Percentiles rank a stretch among this genome's conserved stretches.
Conservation (phyloP, 2,797 vertebrate genomes). For the Anguilla obscura region DNA sequence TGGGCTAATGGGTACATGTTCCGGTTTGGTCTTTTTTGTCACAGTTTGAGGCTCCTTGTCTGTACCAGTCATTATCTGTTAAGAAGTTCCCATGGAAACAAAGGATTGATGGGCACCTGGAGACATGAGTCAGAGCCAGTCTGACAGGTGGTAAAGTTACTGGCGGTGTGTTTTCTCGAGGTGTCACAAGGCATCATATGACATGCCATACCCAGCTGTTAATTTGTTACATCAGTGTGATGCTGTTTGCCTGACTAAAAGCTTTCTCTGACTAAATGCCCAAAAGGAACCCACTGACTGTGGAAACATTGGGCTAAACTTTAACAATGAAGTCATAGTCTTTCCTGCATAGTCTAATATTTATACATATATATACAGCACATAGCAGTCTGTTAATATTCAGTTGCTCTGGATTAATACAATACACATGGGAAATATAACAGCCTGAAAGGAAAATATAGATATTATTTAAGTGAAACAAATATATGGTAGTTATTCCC, state of each 20-base stretch:
- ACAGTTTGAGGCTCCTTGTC: neutral
- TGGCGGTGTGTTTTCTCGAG: neutral
- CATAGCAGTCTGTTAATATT: too few species aligned
- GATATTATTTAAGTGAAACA: too few species aligned
- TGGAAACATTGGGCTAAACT: neutral
- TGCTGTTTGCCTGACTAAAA: neutral
- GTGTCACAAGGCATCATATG: neutral
- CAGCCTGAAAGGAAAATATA: too few species aligned
- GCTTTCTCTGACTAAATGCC: neutral
- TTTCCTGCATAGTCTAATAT: too few species aligned
- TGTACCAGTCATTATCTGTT: conserved; percentile 19
- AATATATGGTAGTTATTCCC: too few species aligned
- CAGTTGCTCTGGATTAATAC: too few species aligned
- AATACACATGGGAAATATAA: too few species aligned
- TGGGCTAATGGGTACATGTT: neutral
- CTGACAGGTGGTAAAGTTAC: conserved; percentile 9
- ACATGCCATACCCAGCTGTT: neutral
- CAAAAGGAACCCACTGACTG: neutral
- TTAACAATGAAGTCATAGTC: neutral
- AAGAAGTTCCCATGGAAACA: conserved; percentile 29
- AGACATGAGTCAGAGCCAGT: conserved; percentile 21
- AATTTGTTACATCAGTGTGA: neutral
- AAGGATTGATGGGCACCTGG: conserved; percentile 17
- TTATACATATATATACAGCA: too few species aligned
- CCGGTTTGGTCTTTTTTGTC: conserved; percentile 13